Evolutionary conservation across 2,113 vertebrate genomes (phyloP), one percentile per base, ranked within the genome.

Genomic region (Vimba vimba): DNA sequence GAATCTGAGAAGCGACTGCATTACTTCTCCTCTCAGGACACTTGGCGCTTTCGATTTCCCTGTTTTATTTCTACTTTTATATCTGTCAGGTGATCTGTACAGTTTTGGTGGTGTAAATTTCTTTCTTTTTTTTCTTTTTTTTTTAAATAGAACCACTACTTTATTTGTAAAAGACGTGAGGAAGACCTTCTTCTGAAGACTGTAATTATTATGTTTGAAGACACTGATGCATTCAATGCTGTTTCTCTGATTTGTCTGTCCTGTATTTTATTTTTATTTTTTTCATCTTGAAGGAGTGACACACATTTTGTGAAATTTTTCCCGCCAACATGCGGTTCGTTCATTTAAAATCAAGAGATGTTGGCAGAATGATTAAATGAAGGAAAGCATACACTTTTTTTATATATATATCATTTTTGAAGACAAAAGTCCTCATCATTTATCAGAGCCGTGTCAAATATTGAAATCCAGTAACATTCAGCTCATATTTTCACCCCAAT

Each of bases 141-240:
- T 85, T 79, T 59, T 83, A 81, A 47, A 78, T 36, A 86, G 86
- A 86, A 93, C 91, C 92, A 90, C 90, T 93, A 90, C 71, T 85
- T 84, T 57, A 57, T 57, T 21, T 83, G 55, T 52, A 66, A 33
- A 43, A 27, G 74, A 76, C 74, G 12, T 75, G 45, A 79, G 43
- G 47, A 33, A 1, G 17, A 69, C 7, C 8, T 33, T 84, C 55
- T 80, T 87, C 66, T 87, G 59, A 91, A 89, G 87, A 91, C 88
- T 93, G 90, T 93, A 91, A 91, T 91, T 93, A 85, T 91, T 90
- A 92, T 92, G 89, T 94, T 92, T 91, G 76, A 95, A 92, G 89
- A 95, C 95, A 95, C 94, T 95, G 95, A 89, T 89, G 77, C 59
- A 57, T 88, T 93, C 92, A 88, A 94, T 93, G 91, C 89, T 94